These are phyloP conservation scores for Chelonoidis abingdonii DNA, from an alignment of 2,113 vertebrate species.

Conservation along the genomic window DNA sequence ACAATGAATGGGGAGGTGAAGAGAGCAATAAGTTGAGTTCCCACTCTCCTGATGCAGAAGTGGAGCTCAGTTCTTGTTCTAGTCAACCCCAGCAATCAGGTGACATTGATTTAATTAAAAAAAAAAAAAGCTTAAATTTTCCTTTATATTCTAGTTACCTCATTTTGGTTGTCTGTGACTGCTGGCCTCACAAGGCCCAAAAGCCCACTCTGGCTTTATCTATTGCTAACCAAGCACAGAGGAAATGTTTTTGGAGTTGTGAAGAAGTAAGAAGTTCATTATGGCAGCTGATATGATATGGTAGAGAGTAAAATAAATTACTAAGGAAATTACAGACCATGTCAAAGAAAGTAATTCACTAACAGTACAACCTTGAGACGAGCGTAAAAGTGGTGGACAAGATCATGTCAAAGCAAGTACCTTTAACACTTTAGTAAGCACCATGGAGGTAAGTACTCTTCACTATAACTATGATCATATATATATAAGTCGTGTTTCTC, in stretches of 20 bases:
- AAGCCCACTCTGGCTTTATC: neutral
- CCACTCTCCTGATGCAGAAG: slow-evolving; percentile 40
- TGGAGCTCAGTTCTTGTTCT: slow-evolving; percentile 33
- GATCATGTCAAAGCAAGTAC: neutral
- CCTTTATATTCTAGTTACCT: neutral
- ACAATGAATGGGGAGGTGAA: neutral
- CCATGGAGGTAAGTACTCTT: neutral
- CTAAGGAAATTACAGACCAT: neutral
- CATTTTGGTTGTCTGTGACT: neutral
- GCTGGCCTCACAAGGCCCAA: rapidly evolving
- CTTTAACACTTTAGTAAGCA: neutral
- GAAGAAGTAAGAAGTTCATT: neutral
- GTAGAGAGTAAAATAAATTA: neutral
- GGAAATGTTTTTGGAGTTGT: neutral
- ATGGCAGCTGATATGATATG: neutral
- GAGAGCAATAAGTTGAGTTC: slow-evolving; percentile 34
- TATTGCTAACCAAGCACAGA: rapidly evolving
- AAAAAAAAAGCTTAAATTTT: neutral
- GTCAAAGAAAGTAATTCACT: neutral
- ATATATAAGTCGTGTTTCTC: neutral
- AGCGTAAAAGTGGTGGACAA: neutral
- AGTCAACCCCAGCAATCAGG: neutral
- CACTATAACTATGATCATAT: neutral
- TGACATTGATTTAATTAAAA: neutral
- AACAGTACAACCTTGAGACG: neutral